Conservation (phyloP, 2,113 vertebrate genomes). For the Synodontis membranacea region DNA sequence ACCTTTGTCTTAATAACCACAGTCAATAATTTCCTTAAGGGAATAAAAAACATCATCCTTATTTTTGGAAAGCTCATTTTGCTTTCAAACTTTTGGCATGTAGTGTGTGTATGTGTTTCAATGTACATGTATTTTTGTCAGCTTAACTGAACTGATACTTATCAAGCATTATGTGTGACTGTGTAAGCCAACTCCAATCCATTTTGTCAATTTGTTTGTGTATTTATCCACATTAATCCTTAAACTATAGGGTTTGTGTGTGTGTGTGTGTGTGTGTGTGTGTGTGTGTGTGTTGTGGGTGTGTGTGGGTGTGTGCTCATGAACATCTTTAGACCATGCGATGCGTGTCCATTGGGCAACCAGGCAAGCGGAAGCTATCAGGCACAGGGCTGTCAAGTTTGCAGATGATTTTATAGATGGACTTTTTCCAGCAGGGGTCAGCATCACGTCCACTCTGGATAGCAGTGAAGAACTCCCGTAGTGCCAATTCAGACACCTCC, state of each 20-base stretch:
- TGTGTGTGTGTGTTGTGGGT: slow-evolving; percentile 18
- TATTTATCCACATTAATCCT: slow-evolving; percentile 7
- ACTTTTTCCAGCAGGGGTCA: slow-evolving; percentile 99
- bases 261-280: slow-evolving; percentile 43
- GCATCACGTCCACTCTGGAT: slow-evolving; percentile 97
- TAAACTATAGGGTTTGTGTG: slow-evolving; percentile 10
- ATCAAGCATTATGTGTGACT: slow-evolving; percentile 13
- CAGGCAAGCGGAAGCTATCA: slow-evolving; percentile 96
- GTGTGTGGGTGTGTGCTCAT: background rate
- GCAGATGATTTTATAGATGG: slow-evolving; percentile 99
- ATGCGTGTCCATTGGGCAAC: slow-evolving; percentile 85
- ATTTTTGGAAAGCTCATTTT: background rate
- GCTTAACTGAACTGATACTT: background rate
- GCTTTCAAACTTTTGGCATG: slow-evolving; percentile 4
- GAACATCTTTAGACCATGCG: slow-evolving; percentile 57
- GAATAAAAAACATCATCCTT: background rate
- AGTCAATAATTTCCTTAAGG: background rate
- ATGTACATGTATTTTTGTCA: background rate
- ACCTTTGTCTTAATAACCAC: background rate
- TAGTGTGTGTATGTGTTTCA: slow-evolving; percentile 28
- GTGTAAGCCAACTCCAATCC: slow-evolving; percentile 18
- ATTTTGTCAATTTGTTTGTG: slow-evolving; percentile 6
- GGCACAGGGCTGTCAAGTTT: slow-evolving; percentile 98
- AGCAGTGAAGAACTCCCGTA: slow-evolving; percentile 98
- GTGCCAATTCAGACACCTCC: slow-evolving; percentile 94